These are phyloP conservation scores for Calosoma granatense DNA, from an alignment of 1,140 invertebrate genomes.

Conservation along the genomic window DNA sequence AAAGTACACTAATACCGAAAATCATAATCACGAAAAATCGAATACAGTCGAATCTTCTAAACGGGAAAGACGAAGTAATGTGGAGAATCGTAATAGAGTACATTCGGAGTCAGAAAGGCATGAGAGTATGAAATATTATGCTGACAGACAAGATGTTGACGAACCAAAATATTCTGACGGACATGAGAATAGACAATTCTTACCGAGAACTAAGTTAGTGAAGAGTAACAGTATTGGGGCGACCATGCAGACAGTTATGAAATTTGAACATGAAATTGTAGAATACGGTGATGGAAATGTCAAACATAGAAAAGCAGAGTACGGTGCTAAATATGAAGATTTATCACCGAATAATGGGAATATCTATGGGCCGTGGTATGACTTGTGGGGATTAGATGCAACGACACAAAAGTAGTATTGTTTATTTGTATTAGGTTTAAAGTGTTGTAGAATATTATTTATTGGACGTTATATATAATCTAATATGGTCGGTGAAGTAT, in stretches of 20 bases:
- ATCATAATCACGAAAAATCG: background rate
- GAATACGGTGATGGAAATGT: slow-evolving; percentile 37
- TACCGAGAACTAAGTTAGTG: slow-evolving; percentile 60
- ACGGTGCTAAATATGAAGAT: slow-evolving; percentile 42
- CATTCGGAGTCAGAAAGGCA: slow-evolving; percentile 33
- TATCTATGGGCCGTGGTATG: slow-evolving; percentile 79
- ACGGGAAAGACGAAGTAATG: background rate
- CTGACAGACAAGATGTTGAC: slow-evolving; percentile 42
- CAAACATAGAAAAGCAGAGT: slow-evolving; percentile 35
- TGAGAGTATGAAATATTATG: slow-evolving; percentile 30
- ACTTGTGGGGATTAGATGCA: slow-evolving; percentile 63
- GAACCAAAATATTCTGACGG: slow-evolving; percentile 53
- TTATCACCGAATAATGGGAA: slow-evolving; percentile 45
- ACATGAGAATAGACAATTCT: slow-evolving; percentile 47
- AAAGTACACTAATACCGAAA: background rate
- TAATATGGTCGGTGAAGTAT: slow-evolving; percentile 2
- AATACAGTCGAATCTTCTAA: background rate
- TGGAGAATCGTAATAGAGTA: background rate
- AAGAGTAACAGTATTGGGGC: slow-evolving; percentile 39
- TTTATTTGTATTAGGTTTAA: no score
- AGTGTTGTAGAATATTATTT: slow-evolving; percentile 21
- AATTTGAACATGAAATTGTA: slow-evolving; percentile 30
- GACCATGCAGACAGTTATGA: slow-evolving; percentile 26
- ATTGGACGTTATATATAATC: slow-evolving; percentile 14
- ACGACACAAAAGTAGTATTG: slow-evolving; percentile 37